phyloP scores from a whole-genome alignment of 1,140 invertebrate species.

The Aphelenchoides besseyi region DNA sequence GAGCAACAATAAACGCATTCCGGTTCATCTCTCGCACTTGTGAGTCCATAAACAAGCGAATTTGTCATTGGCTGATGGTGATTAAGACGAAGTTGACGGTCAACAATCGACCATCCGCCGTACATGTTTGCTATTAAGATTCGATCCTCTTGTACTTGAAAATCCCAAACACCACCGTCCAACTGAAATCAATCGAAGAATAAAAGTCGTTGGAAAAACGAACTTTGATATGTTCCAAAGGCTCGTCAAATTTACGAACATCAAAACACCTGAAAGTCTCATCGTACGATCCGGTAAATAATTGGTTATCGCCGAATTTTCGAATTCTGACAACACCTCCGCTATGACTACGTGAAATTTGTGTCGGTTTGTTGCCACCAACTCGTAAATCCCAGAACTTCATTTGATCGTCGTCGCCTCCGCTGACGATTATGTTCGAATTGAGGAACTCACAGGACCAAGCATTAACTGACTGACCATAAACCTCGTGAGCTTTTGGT shows the following conservation, averaged over 20 bases:
- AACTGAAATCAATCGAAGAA: neutral
- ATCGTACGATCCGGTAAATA: conserved; percentile 2
- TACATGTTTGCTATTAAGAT: conserved; percentile 7
- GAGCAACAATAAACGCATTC: neutral
- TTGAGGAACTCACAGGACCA: neutral
- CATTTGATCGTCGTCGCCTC: conserved; percentile 5
- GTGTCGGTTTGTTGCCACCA: neutral
- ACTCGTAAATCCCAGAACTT: conserved; percentile 4
- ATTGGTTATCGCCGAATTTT: neutral
- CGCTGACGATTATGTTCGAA: neutral
- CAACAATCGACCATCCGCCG: conserved; percentile 5
- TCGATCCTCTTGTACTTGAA: neutral
- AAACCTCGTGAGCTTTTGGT: neutral
- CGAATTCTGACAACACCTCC: conserved; percentile 12
- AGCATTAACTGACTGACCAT: conserved; percentile 1
- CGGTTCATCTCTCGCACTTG: neutral
- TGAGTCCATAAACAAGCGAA: neutral
- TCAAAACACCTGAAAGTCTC: neutral
- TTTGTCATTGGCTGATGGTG: neutral
- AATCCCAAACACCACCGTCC: conserved; percentile 10
- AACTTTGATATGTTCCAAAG: neutral
- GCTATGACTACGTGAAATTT: neutral
- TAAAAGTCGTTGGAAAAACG: neutral
- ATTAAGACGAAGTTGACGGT: neutral
- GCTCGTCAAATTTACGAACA: neutral